Percentiles rank a stretch among this genome's conserved stretches.
Evolutionary conservation across 2,888 invertebrate species (phyloP).

Genomic region (Beris morrisii): DNA sequence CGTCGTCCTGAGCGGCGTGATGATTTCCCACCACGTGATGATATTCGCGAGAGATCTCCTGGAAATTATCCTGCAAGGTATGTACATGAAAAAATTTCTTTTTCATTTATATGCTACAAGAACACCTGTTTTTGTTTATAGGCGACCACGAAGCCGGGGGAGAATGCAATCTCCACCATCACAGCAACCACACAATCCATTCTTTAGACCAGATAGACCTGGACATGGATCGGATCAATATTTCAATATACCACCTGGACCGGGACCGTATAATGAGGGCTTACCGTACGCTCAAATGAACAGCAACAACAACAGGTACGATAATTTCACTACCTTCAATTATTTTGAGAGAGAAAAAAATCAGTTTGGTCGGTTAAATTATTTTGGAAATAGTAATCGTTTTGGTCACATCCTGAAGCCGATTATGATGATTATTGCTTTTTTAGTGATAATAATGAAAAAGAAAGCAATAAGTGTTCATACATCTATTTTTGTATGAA

Average conservation of each 20-base stretch:
- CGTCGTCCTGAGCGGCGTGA: slow-evolving; percentile 38
- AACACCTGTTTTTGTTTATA: slow-evolving; percentile 7
- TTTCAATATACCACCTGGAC: slow-evolving; percentile 30
- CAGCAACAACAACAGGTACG: slow-evolving; percentile 40
- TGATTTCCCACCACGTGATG: slow-evolving; percentile 37
- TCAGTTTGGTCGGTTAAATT: slow-evolving; percentile 30
- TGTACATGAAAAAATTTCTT: neutral
- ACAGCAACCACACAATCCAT: slow-evolving; percentile 27
- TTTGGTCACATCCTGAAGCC: slow-evolving; percentile 26
- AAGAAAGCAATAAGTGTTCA: no score
- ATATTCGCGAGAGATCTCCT: slow-evolving; percentile 38
- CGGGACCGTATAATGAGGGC: slow-evolving; percentile 34
- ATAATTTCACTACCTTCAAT: slow-evolving; percentile 37
- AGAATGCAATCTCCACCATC: slow-evolving; percentile 34
- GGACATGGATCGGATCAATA: slow-evolving; percentile 29
- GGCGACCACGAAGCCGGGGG: slow-evolving; percentile 36
- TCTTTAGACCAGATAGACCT: slow-evolving; percentile 25
- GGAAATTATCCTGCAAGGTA: slow-evolving; percentile 34
- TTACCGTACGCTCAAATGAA: slow-evolving; percentile 26
- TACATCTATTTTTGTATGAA: no score
- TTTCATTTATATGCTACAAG: neutral
- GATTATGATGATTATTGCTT: neutral
- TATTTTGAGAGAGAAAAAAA: slow-evolving; percentile 29
- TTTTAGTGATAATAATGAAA: neutral
- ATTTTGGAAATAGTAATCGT: slow-evolving; percentile 20